Base-by-base conservation (phyloP, 2,113 vertebrate genomes). In the Sander vitreus region DNA sequence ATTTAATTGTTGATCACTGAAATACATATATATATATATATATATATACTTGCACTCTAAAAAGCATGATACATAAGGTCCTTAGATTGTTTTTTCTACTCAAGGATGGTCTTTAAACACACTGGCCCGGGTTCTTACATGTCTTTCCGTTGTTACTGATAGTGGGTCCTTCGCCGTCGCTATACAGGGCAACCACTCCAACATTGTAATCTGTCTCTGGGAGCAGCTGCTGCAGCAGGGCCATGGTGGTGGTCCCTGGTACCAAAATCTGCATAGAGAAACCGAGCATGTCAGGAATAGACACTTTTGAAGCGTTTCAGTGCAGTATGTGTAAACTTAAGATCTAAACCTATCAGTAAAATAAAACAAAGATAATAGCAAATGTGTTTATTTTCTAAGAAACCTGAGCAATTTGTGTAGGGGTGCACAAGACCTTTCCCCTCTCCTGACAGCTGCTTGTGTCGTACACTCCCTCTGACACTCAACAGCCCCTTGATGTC, bases 141-240 rank as follows among this genome's bases (percentile, higher is more conserved):
- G 98, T 99, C 93, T 93, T 96, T 79, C 97, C 97, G 2, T 91
- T 82, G n/a, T 95, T 94, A 59, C 84, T 89, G 72, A 95, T 95
- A 6, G 96, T 73, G 62, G 96, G 93, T 57, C 97, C 97, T 89
- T 99, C 98, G 57, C 98, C 98, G 3, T 99, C 98, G 0, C 96
- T 91, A 74, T 99, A 99, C 19, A 99, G 74, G 39, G 97, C 96
- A 67, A 97, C 90, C 25, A 99, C 96, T 58, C 95, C 95, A 66
- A 99, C 96, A 13, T 96, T 96, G 87, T 99, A 99, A 11, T 92
- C 89, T 0, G 97, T 99, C 89, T 99, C 94, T 1, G 98, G 96
- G 58, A 91, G 84, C 81, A 99, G 94, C 80, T 96, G 94, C 77
- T 97, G 94, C 92, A 99, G 88, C 58, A 97, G 60, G 59, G 97